Evolutionary conservation across 92 coral and sea anemone species (phyloP).

Genomic region (Bergia puertoricense): DNA sequence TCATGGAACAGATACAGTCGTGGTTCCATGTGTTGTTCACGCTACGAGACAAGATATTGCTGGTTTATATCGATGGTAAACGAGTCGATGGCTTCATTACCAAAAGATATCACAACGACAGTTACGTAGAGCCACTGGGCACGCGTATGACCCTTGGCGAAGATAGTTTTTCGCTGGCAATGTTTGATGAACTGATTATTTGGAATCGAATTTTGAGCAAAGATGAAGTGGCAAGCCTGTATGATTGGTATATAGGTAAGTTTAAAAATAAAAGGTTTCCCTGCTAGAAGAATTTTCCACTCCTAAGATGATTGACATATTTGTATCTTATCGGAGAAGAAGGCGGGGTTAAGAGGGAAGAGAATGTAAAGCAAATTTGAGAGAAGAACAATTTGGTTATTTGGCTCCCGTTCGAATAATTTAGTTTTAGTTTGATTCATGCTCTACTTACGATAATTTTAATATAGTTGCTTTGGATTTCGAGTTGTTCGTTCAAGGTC

Average conservation of each 20-base stretch:
- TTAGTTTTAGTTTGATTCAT: too few species aligned
- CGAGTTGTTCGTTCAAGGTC: too few species aligned
- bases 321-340: too few species aligned
- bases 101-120: not conserved
- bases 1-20: not conserved
- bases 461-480: too few species aligned
- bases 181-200: not conserved
- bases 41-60: not conserved
- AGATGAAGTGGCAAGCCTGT: not conserved
- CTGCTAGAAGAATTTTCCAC: not conserved
- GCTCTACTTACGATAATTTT: too few species aligned
- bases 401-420: too few species aligned
- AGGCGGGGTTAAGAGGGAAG: too few species aligned
- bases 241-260: constrained; percentile 30
- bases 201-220: constrained; percentile 1
- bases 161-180: constrained; percentile 1
- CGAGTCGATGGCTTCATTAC: not conserved
- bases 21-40: constrained; percentile 18
- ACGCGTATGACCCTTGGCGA: constrained; percentile 8
- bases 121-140: not conserved
- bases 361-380: too few species aligned
- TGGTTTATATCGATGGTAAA: constrained; percentile 13
- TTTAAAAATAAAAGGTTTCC: not conserved
- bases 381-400: too few species aligned
- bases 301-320: too few species aligned